Evolutionary conservation across 64 coral and sea anemone genomes (phyloP).

Genomic region (Stichodactyla mertensii): DNA sequence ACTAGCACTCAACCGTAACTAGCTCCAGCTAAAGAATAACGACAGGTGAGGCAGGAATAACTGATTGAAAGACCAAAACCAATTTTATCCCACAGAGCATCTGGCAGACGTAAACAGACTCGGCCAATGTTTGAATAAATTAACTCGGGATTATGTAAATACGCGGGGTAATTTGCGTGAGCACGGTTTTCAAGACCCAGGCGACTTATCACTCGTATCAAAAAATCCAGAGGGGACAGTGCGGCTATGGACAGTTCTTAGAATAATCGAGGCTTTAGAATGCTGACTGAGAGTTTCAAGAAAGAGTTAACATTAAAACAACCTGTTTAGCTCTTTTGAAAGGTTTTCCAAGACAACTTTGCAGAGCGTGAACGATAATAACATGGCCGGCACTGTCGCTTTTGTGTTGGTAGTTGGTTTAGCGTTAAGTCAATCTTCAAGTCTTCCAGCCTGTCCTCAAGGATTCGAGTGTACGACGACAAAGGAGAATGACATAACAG

Average conservation of each 20-base stretch:
- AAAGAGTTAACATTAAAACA: not conserved
- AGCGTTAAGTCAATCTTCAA: conserved; percentile 7
- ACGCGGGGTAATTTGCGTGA: not conserved
- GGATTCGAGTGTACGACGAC: not conserved
- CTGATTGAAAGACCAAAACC: not conserved
- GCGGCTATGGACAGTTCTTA: not conserved
- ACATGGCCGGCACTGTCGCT: not conserved
- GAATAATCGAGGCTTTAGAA: not conserved
- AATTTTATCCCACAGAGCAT: not conserved
- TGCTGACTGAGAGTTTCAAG: not conserved
- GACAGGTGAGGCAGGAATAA: not conserved
- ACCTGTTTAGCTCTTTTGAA: not conserved
- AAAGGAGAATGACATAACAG: not conserved
- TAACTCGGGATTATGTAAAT: conserved; percentile 2
- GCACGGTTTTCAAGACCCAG: not conserved
- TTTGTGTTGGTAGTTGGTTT: conserved; percentile 9
- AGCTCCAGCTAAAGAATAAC: not conserved
- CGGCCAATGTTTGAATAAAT: conserved; percentile 23
- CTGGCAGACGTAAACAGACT: conserved; percentile 20
- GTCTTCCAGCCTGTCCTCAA: not conserved
- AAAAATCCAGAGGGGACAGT: not conserved
- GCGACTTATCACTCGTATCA: not conserved
- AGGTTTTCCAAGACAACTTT: not conserved
- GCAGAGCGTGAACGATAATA: not conserved
- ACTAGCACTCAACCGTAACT: not conserved